phyloP scores from a whole-genome alignment of 2,888 invertebrate species.

The Megalurothrips usitatus region DNA sequence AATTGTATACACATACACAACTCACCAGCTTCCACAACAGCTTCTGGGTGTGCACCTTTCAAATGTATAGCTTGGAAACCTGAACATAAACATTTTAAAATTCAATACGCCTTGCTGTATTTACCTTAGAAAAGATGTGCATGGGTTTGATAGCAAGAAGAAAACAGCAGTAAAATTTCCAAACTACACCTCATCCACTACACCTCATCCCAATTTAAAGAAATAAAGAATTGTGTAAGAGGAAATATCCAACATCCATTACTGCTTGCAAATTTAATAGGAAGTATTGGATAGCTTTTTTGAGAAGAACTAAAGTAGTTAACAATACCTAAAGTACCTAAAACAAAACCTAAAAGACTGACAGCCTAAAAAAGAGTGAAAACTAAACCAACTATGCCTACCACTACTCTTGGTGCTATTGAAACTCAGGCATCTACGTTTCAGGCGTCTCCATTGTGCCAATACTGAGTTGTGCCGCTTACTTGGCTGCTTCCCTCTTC shows the following conservation, averaged over 20 bases:
- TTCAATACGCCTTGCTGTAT: too few species aligned
- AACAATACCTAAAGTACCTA: not conserved
- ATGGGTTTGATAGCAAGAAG: not conserved
- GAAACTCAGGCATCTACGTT: not conserved
- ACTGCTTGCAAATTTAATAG: too few species aligned
- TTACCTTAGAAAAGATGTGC: too few species aligned
- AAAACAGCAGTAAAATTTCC: not conserved
- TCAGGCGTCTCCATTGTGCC: not conserved
- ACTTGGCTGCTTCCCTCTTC: not conserved
- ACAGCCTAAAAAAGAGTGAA: not conserved
- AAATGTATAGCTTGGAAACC: not conserved
- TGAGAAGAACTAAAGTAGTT: not conserved
- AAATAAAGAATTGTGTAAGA: too few species aligned
- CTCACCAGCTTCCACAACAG: constrained; percentile 10
- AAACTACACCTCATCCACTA: not conserved
- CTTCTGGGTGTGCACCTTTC: not conserved
- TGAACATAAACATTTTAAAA: not conserved
- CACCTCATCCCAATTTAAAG: not conserved
- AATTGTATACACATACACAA: not conserved
- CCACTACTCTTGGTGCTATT: constrained; percentile 1
- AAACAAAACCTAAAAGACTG: not conserved
- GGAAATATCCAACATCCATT: too few species aligned
- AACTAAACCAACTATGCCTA: not conserved
- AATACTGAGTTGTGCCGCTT: not conserved
- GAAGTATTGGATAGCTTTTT: too few species aligned